These are phyloP conservation scores for Smithornis capensis DNA, from an alignment of 2,113 vertebrate species.

Conservation along the genomic window DNA sequence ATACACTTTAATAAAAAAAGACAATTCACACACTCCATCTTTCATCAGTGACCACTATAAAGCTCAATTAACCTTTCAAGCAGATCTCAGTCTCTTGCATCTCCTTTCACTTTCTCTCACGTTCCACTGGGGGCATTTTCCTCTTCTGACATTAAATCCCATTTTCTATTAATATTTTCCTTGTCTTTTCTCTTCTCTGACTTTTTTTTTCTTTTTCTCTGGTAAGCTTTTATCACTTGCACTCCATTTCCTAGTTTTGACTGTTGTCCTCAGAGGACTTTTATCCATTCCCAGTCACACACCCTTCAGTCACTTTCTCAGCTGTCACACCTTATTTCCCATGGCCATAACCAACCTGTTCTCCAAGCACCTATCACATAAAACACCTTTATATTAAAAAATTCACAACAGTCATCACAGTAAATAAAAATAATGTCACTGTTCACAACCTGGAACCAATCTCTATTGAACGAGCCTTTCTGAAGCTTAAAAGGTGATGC, in stretches of 20 bases:
- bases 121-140: background rate
- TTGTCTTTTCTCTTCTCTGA: background rate
- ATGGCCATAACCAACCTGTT: background rate
- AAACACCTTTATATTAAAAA: background rate
- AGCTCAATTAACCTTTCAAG: background rate
- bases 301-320: background rate
- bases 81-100: background rate
- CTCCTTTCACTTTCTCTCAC: background rate
- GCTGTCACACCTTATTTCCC: background rate
- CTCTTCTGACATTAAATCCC: background rate
- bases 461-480: background rate
- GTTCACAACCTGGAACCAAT: background rate
- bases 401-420: background rate
- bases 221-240: background rate
- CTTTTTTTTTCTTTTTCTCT: background rate
- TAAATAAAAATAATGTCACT: background rate
- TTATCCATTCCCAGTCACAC: background rate
- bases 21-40: background rate
- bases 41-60: background rate
- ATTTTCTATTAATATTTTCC: background rate
- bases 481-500: background rate
- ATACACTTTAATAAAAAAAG: background rate
- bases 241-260: background rate
- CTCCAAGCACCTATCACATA: background rate
- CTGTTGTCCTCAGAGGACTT: background rate